These are phyloP conservation scores for Tauraco hartlaubi DNA, from an alignment of 2,797 vertebrate species.

Conservation along the genomic window DNA sequence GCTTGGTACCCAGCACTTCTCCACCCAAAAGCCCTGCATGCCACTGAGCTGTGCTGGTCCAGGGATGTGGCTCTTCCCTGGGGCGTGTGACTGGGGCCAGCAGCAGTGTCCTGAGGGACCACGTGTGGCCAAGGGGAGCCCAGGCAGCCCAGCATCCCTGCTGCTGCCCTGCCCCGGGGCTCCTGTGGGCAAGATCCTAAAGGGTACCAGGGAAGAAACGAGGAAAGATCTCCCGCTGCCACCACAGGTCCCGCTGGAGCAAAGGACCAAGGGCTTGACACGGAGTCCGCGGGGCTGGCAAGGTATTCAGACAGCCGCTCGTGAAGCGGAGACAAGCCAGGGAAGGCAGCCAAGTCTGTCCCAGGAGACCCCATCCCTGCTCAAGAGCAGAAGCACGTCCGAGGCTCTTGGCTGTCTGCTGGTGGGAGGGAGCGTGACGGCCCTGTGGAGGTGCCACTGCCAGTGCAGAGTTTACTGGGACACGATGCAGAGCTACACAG, in stretches of 20 bases:
- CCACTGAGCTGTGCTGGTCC: background rate
- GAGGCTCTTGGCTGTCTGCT: background rate
- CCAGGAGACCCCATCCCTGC: background rate
- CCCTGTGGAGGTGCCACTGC: background rate
- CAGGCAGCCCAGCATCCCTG: background rate
- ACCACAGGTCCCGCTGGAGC: background rate
- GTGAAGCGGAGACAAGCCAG: background rate
- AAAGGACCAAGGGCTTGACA: background rate
- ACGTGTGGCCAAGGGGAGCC: accelerated
- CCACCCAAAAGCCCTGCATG: background rate
- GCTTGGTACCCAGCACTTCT: background rate
- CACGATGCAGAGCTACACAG: background rate
- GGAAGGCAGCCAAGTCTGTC: constrained; percentile 10
- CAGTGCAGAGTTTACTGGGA: background rate
- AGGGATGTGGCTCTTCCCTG: background rate
- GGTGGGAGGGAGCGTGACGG: background rate
- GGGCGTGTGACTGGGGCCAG: accelerated
- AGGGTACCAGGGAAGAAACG: background rate
- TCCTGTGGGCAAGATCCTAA: background rate
- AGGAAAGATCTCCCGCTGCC: background rate
- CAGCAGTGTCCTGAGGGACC: background rate
- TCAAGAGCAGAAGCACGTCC: background rate
- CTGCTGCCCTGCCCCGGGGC: background rate
- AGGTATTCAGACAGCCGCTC: accelerated
- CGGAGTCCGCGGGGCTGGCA: accelerated